Percentiles rank a stretch among this genome's conserved stretches.
These are phyloP conservation scores for Antheraea mylitta DNA, from an alignment of 1,140 invertebrate species.

Conservation along the genomic window DNA sequence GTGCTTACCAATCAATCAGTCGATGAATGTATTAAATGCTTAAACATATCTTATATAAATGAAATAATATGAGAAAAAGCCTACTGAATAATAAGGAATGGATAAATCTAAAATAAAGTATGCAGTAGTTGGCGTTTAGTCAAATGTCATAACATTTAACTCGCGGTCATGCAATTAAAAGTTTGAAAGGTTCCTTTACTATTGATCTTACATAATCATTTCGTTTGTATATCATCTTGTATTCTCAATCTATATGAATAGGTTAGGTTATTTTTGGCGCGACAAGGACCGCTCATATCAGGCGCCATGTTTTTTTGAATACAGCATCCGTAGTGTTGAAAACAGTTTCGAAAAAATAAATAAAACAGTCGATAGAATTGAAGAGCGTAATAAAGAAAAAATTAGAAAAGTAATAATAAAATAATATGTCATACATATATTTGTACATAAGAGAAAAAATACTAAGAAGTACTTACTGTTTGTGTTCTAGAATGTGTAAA, in stretches of 20 bases:
- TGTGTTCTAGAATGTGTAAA: background rate
- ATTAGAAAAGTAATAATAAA: too few species aligned
- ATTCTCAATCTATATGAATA: background rate
- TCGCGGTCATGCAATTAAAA: conserved; percentile 66
- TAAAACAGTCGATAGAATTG: background rate
- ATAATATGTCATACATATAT: too few species aligned
- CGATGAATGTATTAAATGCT: conserved; percentile 64
- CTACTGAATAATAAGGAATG: conserved; percentile 72
- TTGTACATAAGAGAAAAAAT: too few species aligned
- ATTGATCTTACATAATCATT: background rate
- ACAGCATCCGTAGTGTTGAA: background rate
- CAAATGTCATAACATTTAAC: background rate
- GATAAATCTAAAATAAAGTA: conserved; percentile 56
- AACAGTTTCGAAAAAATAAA: background rate
- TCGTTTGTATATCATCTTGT: too few species aligned
- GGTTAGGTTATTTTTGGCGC: background rate
- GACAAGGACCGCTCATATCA: background rate
- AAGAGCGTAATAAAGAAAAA: background rate
- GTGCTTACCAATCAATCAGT: conserved; percentile 52
- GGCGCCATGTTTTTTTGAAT: background rate
- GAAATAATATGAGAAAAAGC: conserved; percentile 42
- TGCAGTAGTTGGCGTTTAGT: conserved; percentile 16
- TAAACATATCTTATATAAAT: conserved; percentile 54
- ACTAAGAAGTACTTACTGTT: background rate
- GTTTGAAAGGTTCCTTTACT: conserved; percentile 64